Evolutionary conservation across 2,797 vertebrate species (phyloP), one percentile per base, ranked within the genome.

Genomic region (Naso thynnoides): DNA sequence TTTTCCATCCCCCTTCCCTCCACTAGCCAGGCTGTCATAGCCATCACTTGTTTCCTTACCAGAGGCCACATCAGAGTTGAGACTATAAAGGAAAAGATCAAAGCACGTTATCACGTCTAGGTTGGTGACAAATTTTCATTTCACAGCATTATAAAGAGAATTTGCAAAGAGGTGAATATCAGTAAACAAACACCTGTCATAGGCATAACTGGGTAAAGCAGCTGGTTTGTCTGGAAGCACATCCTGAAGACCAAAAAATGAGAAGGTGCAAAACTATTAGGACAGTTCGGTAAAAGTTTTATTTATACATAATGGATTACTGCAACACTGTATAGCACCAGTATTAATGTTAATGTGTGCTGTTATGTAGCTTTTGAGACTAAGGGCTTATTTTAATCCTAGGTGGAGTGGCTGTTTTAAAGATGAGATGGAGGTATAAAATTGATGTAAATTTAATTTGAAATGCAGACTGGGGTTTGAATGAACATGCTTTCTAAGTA

Each of bases 21-120:
- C 88, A 61, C 95, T 93, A 3, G 92, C 85, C 19, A 93, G 79
- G 66, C 96, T 96, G 58, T 99, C 98, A 31, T 95, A 96, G 78
- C 96, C 95, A 31, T 99, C 98, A 53, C 96, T 99, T 90, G 96
- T 95, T 87, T 99, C 98, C 90, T 96, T 98, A 48, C 97, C 95
- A 0, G 97, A 98, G 19, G 96, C 90, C 53, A 95, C 89, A 47
- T 99, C 98, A 21, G 96, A 96, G 81, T 94, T 96, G 78, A 96
- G 80, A 65, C 95, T 96, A 70, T 29, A 44, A 44, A 24, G 57
- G 48, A 63, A 61, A 55, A n/a, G n/a, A 9, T 59, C 1, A 24
- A 75, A 72, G 61, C 1, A 53, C 6, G 36, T 49, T 2, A 56
- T 49, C 18, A 44, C 0, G 14, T 29, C 14, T 14, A 1, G 1